Evolutionary conservation across 2,888 invertebrate genomes (phyloP).

Genomic region (Sisyra terminalis): DNA sequence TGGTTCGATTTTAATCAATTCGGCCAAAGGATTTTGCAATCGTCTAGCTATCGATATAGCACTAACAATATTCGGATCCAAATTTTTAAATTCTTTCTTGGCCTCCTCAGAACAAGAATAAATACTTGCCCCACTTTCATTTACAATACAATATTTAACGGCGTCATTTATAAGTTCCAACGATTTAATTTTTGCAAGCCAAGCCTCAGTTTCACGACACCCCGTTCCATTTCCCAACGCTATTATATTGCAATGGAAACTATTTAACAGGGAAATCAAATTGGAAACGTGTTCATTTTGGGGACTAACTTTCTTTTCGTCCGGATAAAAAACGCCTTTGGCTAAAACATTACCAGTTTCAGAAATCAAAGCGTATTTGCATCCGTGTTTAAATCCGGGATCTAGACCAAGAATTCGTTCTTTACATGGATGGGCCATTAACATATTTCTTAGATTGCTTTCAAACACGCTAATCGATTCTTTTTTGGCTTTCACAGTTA

Average conservation of each 20-base stretch:
- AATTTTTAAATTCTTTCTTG: slow-evolving; percentile 63
- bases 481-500: slow-evolving; percentile 60
- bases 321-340: slow-evolving; percentile 52
- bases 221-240: slow-evolving; percentile 86
- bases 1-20: slow-evolving; percentile 86
- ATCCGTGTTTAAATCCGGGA: slow-evolving; percentile 79
- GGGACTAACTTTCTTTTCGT: slow-evolving; percentile 17
- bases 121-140: slow-evolving; percentile 82
- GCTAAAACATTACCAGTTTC: slow-evolving; percentile 51
- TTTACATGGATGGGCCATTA: slow-evolving; percentile 65
- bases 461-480: slow-evolving; percentile 76
- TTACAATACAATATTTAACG: slow-evolving; percentile 65
- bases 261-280: slow-evolving; percentile 35
- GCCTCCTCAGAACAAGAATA: slow-evolving; percentile 81
- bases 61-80: slow-evolving; percentile 71
- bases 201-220: slow-evolving; percentile 71
- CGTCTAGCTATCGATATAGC: slow-evolving; percentile 74
- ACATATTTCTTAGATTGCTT: slow-evolving; percentile 65
- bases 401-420: slow-evolving; percentile 74
- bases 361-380: slow-evolving; percentile 72
- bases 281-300: slow-evolving; percentile 28
- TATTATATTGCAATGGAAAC: slow-evolving; percentile 54
- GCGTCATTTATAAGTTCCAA: slow-evolving; percentile 42
- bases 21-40: slow-evolving; percentile 78
- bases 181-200: slow-evolving; percentile 45